Evolutionary conservation across 2,888 invertebrate genomes (phyloP).

Genomic region (Andrena bucephala): DNA sequence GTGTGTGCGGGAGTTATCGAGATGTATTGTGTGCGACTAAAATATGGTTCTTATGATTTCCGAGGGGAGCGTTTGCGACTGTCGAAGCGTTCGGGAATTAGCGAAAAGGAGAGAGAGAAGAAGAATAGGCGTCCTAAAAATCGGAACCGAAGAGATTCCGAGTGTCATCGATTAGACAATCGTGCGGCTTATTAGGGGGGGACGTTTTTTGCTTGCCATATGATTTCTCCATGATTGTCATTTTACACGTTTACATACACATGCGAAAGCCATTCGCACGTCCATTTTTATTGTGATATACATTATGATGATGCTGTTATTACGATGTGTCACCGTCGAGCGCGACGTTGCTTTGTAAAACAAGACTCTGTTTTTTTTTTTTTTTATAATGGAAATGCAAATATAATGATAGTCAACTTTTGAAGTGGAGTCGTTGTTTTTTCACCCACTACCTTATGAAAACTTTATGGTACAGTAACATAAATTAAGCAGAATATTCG

Average conservation of each 20-base stretch:
- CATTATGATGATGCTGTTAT: slow-evolving; percentile 51
- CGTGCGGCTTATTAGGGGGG: slow-evolving; percentile 40
- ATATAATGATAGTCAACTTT: slow-evolving; percentile 58
- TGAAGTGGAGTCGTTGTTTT: background rate
- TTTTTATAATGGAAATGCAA: slow-evolving; percentile 66
- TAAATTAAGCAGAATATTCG: no score
- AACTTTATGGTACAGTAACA: no score
- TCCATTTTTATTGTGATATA: slow-evolving; percentile 77
- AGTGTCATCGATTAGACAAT: slow-evolving; percentile 35
- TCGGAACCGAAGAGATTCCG: slow-evolving; percentile 22
- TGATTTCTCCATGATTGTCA: slow-evolving; percentile 56
- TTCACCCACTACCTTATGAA: background rate
- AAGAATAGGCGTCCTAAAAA: background rate
- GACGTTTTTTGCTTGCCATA: slow-evolving; percentile 62
- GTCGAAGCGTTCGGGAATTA: background rate
- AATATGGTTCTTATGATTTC: slow-evolving; percentile 2
- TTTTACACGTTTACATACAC: slow-evolving; percentile 63
- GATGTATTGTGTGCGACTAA: background rate
- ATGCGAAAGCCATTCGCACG: slow-evolving; percentile 68
- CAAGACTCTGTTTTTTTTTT: slow-evolving; percentile 68
- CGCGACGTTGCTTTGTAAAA: slow-evolving; percentile 62
- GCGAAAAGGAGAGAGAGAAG: background rate
- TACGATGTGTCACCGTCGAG: slow-evolving; percentile 56
- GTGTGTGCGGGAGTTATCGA: background rate
- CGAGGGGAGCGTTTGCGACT: background rate